These are phyloP conservation scores for Ellobius talpinus DNA, from an alignment of 2,113 vertebrate species.

Conservation along the genomic window DNA sequence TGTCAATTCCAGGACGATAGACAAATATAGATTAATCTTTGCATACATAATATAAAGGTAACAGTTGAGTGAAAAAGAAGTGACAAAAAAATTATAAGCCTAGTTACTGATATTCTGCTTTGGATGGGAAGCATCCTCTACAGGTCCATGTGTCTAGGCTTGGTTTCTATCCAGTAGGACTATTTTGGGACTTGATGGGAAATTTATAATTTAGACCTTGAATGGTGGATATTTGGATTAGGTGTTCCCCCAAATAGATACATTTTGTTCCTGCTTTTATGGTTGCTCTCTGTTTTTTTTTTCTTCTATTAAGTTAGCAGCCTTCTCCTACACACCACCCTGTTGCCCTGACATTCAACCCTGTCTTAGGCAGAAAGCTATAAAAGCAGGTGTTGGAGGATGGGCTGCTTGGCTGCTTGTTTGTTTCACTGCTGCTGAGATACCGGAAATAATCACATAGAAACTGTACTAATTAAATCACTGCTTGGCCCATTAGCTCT, in stretches of 20 bases:
- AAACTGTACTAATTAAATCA: too few species aligned
- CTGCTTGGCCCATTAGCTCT: too few species aligned
- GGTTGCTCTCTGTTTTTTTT: neutral
- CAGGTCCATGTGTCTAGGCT: neutral
- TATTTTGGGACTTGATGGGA: neutral
- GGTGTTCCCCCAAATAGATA: neutral
- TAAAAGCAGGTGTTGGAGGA: neutral
- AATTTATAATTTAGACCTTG: neutral
- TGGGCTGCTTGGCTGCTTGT: too few species aligned
- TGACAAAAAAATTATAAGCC: neutral
- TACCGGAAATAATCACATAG: too few species aligned
- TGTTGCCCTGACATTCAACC: neutral
- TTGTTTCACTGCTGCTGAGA: too few species aligned
- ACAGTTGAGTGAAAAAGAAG: neutral
- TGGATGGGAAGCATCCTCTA: neutral
- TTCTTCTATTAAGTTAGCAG: neutral
- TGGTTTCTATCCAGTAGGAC: neutral
- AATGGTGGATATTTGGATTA: neutral
- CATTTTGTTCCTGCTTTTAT: neutral
- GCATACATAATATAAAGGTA: neutral
- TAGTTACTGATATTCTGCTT: fast-evolving
- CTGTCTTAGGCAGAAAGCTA: too few species aligned
- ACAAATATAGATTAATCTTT: neutral
- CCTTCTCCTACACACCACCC: neutral
- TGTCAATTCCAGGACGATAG: neutral